Evolutionary conservation across 1,140 invertebrate species (phyloP).

Genomic region (Penaeus chinensis): DNA sequence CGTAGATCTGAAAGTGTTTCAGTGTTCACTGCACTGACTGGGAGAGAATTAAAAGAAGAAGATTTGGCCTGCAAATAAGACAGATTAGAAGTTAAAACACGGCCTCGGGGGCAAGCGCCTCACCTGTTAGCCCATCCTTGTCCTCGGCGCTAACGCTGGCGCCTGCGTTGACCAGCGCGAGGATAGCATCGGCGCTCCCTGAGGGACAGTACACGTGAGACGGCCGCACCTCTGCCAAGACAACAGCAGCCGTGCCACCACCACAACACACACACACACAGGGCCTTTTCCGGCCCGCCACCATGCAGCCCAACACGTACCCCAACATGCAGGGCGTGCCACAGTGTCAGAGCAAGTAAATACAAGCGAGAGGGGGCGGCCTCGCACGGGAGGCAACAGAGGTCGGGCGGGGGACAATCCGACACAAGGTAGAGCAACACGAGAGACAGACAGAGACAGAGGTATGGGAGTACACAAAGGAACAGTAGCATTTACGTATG

Average conservation of each 20-base stretch:
- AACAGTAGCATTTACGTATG: not conserved
- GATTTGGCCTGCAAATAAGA: not conserved
- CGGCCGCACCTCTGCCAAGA: slow-evolving; percentile 64
- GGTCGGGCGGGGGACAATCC: not conserved
- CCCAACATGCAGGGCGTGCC: not conserved
- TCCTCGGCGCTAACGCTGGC: slow-evolving; percentile 61
- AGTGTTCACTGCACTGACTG: no score
- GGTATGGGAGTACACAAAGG: not conserved
- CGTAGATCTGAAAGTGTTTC: no score
- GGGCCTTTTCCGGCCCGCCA: not conserved
- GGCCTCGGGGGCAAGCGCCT: slow-evolving; percentile 18
- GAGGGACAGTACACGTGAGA: slow-evolving; percentile 65
- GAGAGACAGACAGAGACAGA: slow-evolving; percentile 3
- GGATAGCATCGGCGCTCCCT: slow-evolving; percentile 64
- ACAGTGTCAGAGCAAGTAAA: not conserved
- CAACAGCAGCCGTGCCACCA: slow-evolving; percentile 50
- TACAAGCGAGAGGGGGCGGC: not conserved
- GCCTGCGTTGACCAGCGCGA: slow-evolving; percentile 63
- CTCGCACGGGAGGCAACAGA: not conserved
- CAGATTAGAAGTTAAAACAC: not conserved
- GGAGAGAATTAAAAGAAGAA: no score
- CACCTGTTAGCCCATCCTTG: slow-evolving; percentile 64
- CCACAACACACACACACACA: slow-evolving; percentile 37
- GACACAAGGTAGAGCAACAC: not conserved
- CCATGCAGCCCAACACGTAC: slow-evolving; percentile 4